A percentile compares a stretch with the other conserved stretches of the same genome.
phyloP scores from a whole-genome alignment of 1,140 invertebrate species.

The Cyrtorhinus lividipennis region DNA sequence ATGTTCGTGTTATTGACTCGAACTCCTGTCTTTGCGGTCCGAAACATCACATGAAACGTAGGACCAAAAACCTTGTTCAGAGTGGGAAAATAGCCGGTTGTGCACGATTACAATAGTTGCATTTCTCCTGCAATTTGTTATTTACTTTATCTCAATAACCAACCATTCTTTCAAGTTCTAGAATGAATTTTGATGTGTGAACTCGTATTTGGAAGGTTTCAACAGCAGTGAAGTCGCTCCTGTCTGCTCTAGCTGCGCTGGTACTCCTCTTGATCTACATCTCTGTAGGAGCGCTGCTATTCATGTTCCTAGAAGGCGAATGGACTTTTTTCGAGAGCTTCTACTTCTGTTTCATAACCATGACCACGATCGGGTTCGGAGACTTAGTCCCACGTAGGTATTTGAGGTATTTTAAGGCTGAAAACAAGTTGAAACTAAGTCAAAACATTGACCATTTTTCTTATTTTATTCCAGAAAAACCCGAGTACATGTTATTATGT shows the following conservation, averaged over 20 bases:
- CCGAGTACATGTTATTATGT: slow-evolving; percentile 76
- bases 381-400: slow-evolving; percentile 68
- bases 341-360: slow-evolving; percentile 88
- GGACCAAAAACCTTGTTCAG: no score
- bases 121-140: no score
- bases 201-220: not conserved
- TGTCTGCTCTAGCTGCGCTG: slow-evolving; percentile 51
- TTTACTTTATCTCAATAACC: no score
- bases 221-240: slow-evolving; percentile 16
- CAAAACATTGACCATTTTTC: not conserved
- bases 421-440: no score
- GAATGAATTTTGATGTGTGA: no score
- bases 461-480: slow-evolving; percentile 46
- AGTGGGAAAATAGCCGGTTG: no score
- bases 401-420: no score
- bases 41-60: no score
- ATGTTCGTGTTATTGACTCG: no score
- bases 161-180: no score
- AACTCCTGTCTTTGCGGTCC: no score
- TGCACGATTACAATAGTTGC: no score
- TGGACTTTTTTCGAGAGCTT: slow-evolving; percentile 88
- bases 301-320: slow-evolving; percentile 63
- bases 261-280: slow-evolving; percentile 59
- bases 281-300: slow-evolving; percentile 49
- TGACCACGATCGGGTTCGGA: slow-evolving; percentile 89